phyloP scores from a whole-genome alignment of 1,140 invertebrate genomes.

The Sinella curviseta region DNA sequence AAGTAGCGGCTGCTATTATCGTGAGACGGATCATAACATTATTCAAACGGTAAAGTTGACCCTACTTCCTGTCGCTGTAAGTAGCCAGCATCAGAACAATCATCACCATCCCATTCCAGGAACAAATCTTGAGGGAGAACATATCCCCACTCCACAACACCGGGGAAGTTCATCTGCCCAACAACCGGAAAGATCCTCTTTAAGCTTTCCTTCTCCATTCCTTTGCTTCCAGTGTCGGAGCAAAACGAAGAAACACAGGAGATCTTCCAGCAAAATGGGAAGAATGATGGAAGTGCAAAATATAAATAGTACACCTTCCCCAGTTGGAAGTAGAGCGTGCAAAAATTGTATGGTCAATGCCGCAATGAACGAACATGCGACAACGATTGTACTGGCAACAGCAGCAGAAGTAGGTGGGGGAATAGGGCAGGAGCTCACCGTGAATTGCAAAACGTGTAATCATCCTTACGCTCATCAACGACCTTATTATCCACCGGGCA shows the following conservation, averaged over 20 bases:
- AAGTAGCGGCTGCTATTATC: slow-evolving; percentile 17
- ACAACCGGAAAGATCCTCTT: no score
- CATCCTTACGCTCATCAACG: background rate
- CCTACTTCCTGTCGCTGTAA: background rate
- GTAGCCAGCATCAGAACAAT: background rate
- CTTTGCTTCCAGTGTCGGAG: no score
- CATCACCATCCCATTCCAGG: background rate
- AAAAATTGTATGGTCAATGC: background rate
- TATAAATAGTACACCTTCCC: background rate
- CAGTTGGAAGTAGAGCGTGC: background rate
- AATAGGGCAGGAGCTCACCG: no score
- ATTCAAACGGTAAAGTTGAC: background rate
- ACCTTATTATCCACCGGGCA: no score
- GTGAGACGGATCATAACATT: background rate
- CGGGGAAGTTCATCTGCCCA: no score
- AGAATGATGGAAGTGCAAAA: background rate
- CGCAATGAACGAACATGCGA: background rate
- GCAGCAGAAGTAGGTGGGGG: no score
- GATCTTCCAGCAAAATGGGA: background rate
- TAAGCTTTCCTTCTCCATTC: no score
- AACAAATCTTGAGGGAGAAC: background rate
- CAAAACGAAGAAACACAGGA: background rate
- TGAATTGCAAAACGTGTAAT: no score
- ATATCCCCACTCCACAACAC: background rate
- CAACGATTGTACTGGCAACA: background rate